Conservation (phyloP, 2,797 vertebrate genomes). For the Sebastes minor region DNA sequence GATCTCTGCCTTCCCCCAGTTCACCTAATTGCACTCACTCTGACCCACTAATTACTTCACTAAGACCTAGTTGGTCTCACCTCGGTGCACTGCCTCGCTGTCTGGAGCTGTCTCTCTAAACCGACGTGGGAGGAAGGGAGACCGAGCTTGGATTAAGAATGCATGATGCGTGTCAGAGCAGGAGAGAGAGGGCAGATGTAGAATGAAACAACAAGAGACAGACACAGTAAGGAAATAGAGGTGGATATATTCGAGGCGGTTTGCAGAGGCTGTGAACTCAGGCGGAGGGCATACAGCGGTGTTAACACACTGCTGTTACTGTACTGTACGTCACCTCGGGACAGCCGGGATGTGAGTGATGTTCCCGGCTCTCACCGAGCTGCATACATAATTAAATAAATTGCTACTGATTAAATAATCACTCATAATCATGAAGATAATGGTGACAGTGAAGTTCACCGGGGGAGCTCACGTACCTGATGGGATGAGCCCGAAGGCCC, state of each 20-base stretch:
- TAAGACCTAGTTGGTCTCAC: slow-evolving; percentile 61
- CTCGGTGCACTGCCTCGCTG: slow-evolving; percentile 29
- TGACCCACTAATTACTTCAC: slow-evolving; percentile 81
- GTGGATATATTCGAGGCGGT: slow-evolving; percentile 2
- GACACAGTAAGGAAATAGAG: slow-evolving; percentile 18
- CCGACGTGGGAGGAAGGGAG: background rate
- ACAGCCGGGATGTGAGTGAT: slow-evolving; percentile 4
- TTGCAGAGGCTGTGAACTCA: slow-evolving; percentile 9
- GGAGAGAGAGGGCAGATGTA: slow-evolving; percentile 7
- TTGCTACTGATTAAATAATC: slow-evolving; percentile 49
- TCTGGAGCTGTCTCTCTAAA: slow-evolving; percentile 34
- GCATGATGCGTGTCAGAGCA: slow-evolving; percentile 35
- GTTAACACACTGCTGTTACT: slow-evolving; percentile 6
- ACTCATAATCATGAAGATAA: slow-evolving; percentile 36
- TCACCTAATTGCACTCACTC: slow-evolving; percentile 73
- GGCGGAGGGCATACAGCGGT: background rate
- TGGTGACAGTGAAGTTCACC: slow-evolving; percentile 8
- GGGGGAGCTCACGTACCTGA: slow-evolving; percentile 74
- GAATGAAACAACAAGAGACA: slow-evolving; percentile 38
- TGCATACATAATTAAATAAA: slow-evolving; percentile 48
- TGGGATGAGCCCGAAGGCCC: slow-evolving; percentile 66
- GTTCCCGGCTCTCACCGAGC: slow-evolving; percentile 7
- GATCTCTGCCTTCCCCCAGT: slow-evolving; percentile 63
- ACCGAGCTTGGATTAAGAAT: slow-evolving; percentile 51
- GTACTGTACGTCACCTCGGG: slow-evolving; percentile 9